Evolutionary conservation across 2,113 vertebrate genomes (phyloP).

Genomic region (Budorcas taxicolor): DNA sequence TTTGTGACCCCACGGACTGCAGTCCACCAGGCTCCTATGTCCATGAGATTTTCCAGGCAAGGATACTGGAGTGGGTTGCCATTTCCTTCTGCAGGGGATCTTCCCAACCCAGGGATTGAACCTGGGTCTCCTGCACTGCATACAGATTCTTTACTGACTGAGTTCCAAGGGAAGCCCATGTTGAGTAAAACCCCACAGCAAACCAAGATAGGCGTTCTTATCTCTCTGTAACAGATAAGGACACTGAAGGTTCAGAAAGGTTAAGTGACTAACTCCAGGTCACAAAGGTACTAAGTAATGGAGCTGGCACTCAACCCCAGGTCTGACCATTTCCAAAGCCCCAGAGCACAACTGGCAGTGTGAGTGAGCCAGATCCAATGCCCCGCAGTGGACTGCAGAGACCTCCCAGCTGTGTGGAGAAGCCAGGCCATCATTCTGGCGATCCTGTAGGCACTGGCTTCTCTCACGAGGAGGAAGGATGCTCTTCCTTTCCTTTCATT

Average conservation of each 20-base stretch:
- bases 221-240: background rate
- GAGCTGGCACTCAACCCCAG: background rate
- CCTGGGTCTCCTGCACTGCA: too few relatives aligned
- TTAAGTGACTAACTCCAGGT: background rate
- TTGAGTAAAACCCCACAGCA: background rate
- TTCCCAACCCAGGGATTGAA: too few relatives aligned
- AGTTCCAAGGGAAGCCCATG: too few relatives aligned
- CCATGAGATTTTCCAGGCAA: too few relatives aligned
- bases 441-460: background rate
- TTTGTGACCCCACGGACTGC: too few relatives aligned
- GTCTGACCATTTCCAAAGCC: background rate
- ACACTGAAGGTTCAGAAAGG: background rate
- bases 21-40: too few relatives aligned
- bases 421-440: too few relatives aligned
- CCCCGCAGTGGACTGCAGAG: rapidly evolving
- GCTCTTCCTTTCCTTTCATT: background rate
- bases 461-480: background rate
- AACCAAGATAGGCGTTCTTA: rapidly evolving
- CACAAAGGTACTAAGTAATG: background rate
- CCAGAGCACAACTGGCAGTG: background rate
- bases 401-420: background rate
- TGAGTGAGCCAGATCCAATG: rapidly evolving
- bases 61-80: too few relatives aligned
- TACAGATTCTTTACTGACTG: too few relatives aligned
- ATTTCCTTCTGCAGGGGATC: too few relatives aligned